Base-by-base conservation (phyloP, 2,113 vertebrate genomes). In the Oenanthe melanoleuca region DNA sequence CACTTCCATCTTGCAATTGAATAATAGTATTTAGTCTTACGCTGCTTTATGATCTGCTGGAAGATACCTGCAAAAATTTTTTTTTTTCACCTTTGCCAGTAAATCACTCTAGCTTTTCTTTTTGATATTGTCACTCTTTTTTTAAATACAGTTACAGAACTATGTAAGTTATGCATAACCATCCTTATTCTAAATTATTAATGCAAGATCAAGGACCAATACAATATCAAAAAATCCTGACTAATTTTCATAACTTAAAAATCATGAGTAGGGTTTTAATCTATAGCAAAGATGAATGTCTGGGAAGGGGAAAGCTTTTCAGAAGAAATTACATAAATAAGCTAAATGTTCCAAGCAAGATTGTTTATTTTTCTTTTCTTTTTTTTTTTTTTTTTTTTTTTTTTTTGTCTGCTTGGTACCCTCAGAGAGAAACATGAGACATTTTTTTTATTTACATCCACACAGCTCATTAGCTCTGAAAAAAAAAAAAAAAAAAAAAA, bases 381-480 rank as follows among this genome's bases (percentile, higher is more conserved):
- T 38, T 38, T 10, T 23, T 64, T 52, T 70, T 17, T 14, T 10
- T 14, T 14, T 11, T 26, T 12, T 42, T 20, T 16, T 75, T 73
- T 89, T 29, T 70, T 89, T 25, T 3, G 1, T 60, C 33, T 90
- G 23, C 34, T 83, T 17, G 4, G 11, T 85, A 25, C 61, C 50
- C 34, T 85, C 34, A 37, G 80, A 85, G 49, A 84, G 14, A 53
- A 72, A 65, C 2, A 5, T 24, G 34, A 91, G 40, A 66, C 8
- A 25, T 75, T 82, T 53, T 72, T 75, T 90, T 83, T 81, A 79
- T 95, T 95, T 96, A 63, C 75, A 79, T 79, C 22, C 18, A 2
- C 56, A 79, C 34, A 37, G 59, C 61, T 91, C 90, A 78, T 95
- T 89, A 92, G 56, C 70, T 29, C 23, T 66, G 19, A 16, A 16